Conservation (phyloP, 2,888 invertebrate species). For the Thysanoteuthis rhombus region DNA sequence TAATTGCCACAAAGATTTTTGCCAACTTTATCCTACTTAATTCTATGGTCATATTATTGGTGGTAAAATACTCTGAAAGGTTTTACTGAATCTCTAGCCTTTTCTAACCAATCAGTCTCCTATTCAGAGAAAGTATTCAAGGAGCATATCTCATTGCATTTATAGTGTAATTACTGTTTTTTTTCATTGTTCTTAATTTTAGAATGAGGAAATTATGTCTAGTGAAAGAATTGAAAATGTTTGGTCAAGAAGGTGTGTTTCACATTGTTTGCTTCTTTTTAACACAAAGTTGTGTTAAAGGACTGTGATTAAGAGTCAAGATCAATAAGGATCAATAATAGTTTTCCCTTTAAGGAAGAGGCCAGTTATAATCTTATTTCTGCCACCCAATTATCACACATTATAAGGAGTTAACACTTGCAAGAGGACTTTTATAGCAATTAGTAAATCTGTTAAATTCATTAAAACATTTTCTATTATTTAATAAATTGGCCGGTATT, state of each 20-base stretch:
- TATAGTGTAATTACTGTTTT: neutral
- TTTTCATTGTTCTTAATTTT: neutral
- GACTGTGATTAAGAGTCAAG: neutral
- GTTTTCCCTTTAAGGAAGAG: neutral
- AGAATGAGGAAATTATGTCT: neutral
- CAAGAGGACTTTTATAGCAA: neutral
- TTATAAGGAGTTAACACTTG: neutral
- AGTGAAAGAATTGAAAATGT: neutral
- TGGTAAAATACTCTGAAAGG: no score
- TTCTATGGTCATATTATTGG: no score
- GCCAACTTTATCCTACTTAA: no score
- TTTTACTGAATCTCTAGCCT: no score
- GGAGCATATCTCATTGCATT: no score
- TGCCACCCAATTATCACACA: neutral
- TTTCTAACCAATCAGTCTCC: no score
- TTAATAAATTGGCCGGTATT: neutral
- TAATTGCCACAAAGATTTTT: no score
- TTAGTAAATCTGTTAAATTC: neutral
- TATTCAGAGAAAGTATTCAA: no score
- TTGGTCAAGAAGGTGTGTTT: neutral
- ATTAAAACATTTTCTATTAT: neutral
- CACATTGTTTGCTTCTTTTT: neutral
- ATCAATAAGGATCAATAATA: constrained; percentile 12
- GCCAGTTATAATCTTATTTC: constrained; percentile 12
- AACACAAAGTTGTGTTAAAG: neutral